These are phyloP conservation scores for Carposina sasakii DNA, from an alignment of 1,140 invertebrate genomes.

Conservation along the genomic window DNA sequence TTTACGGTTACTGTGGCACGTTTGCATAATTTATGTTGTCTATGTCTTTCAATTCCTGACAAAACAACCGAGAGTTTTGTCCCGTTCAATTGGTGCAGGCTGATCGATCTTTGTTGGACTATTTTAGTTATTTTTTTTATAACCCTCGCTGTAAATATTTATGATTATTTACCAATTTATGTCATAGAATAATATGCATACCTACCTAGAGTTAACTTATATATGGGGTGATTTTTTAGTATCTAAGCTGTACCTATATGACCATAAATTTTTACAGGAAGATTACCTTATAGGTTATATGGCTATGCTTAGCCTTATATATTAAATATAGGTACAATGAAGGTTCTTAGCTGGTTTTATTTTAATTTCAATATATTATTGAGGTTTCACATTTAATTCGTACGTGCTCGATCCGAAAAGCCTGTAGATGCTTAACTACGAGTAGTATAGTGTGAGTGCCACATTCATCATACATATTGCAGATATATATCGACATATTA, in stretches of 20 bases:
- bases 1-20: conserved; percentile 63
- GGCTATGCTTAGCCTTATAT: too few species aligned
- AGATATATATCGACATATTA: neutral
- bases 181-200: too few species aligned
- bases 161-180: neutral
- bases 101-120: neutral
- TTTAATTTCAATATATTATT: neutral
- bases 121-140: neutral
- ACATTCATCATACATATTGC: neutral
- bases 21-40: conserved; percentile 59
- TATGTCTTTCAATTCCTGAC: conserved; percentile 18
- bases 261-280: too few species aligned
- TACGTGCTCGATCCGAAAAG: neutral
- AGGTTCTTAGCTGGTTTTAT: too few species aligned
- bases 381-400: too few species aligned
- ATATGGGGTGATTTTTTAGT: too few species aligned
- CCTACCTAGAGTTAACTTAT: too few species aligned
- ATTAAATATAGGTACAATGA: too few species aligned
- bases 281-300: too few species aligned
- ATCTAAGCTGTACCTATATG: too few species aligned
- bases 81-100: neutral
- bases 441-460: too few species aligned
- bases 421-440: neutral
- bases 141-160: neutral
- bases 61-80: neutral